These are phyloP conservation scores for Clistopyga incitator DNA, from an alignment of 2,888 invertebrate species.

Conservation along the genomic window DNA sequence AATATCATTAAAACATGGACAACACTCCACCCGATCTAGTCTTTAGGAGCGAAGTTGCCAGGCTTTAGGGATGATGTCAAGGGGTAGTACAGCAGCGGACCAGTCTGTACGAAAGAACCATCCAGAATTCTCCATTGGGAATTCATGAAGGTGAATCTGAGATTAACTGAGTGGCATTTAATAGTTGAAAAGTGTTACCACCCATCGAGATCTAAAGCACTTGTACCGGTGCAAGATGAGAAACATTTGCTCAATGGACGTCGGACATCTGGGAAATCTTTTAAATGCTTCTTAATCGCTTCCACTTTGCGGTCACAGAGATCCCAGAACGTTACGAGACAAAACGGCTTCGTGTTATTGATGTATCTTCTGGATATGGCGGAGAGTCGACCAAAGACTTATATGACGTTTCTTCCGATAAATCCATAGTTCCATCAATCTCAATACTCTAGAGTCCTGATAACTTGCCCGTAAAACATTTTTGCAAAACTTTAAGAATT, in stretches of 20 bases:
- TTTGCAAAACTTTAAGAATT: not conserved
- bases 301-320: not conserved
- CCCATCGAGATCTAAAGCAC: constrained; percentile 3
- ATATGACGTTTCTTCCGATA: not conserved
- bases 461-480: not conserved
- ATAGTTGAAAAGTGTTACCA: constrained; percentile 13
- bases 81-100: not conserved
- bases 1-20: not conserved
- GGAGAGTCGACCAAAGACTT: not conserved
- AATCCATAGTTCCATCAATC: not conserved
- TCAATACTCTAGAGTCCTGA: not conserved
- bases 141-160: not conserved
- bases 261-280: constrained; percentile 58
- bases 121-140: constrained; percentile 13
- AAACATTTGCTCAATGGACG: not conserved
- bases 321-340: not conserved
- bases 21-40: not conserved
- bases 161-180: constrained; percentile 19
- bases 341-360: not conserved
- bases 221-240: not conserved
- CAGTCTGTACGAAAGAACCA: not conserved
- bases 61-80: not conserved
- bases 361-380: not conserved
- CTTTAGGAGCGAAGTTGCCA: not conserved
- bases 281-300: constrained; percentile 50